Conservation (phyloP, 1,140 invertebrate species). For the Halyomorpha halys region DNA sequence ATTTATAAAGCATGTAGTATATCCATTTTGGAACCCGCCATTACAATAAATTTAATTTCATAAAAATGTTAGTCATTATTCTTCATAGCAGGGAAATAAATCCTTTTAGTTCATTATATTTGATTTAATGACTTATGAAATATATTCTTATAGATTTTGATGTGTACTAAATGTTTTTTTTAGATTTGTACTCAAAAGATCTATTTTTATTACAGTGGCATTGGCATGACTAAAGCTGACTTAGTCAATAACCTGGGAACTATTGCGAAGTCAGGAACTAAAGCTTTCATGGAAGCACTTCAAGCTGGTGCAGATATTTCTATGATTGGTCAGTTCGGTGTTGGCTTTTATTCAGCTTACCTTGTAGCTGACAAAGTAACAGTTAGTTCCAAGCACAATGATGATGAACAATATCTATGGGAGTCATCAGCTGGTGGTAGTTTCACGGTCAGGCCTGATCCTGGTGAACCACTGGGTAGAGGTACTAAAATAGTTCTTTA, state of each 20-base stretch:
- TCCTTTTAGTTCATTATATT: no score
- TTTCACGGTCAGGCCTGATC: constrained; percentile 55
- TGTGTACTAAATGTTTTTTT: no score
- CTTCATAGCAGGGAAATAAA: no score
- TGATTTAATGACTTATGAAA: no score
- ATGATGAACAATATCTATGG: constrained; percentile 73
- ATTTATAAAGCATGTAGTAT: no score
- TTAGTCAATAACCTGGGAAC: constrained; percentile 79
- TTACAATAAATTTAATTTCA: no score
- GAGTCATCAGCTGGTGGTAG: constrained; percentile 71
- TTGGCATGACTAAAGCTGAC: constrained; percentile 83
- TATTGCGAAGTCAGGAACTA: constrained; percentile 79
- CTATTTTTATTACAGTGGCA: constrained; percentile 42
- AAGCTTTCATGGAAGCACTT: constrained; percentile 83
- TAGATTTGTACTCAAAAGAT: background rate
- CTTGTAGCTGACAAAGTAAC: constrained; percentile 88
- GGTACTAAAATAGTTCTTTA: constrained; percentile 68
- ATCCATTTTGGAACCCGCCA: no score
- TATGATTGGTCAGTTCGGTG: constrained; percentile 86
- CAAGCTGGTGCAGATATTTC: constrained; percentile 76
- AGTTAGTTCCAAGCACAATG: constrained; percentile 91
- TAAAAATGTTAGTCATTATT: no score
- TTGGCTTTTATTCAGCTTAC: constrained; percentile 92
- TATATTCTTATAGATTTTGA: no score
- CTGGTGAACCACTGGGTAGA: constrained; percentile 50